Conservation (phyloP, 92 coral and sea anemone species). For the Scolanthus callimorphus region DNA sequence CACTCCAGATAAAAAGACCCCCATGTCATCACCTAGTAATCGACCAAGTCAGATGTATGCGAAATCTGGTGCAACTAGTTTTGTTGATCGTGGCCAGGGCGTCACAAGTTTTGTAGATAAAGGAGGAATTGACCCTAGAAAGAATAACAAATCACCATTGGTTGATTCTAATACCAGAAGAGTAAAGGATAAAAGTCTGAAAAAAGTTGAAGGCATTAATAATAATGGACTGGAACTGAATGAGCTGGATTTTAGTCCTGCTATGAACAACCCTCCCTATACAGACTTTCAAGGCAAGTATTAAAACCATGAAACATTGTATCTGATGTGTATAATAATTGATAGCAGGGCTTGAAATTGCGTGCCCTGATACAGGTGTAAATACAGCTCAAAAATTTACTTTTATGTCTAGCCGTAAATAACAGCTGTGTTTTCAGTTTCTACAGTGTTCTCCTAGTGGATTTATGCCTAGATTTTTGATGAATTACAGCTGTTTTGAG, state of each 20-base stretch:
- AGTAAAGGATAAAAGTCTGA: slow-evolving; percentile 11
- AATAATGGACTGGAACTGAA: slow-evolving; percentile 43
- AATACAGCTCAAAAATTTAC: too few relatives aligned
- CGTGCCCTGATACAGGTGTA: too few relatives aligned
- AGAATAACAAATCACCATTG: slow-evolving; percentile 24
- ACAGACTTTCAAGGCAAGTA: slow-evolving; percentile 96
- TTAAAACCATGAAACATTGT: too few relatives aligned
- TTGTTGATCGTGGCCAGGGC: slow-evolving; percentile 56
- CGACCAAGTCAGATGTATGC: slow-evolving; percentile 74
- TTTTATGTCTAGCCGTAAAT: too few relatives aligned
- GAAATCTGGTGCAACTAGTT: slow-evolving; percentile 61
- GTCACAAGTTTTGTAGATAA: slow-evolving; percentile 35
- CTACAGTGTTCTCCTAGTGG: too few relatives aligned
- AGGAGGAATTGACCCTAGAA: slow-evolving; percentile 30
- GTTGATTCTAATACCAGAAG: slow-evolving; percentile 30
- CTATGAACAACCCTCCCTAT: slow-evolving; percentile 63
- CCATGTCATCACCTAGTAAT: slow-evolving; percentile 9
- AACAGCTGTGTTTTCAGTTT: too few relatives aligned
- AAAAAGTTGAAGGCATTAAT: slow-evolving; percentile 22
- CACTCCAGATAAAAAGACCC: background rate
- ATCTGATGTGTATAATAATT: too few relatives aligned
- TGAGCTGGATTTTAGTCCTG: slow-evolving; percentile 39
- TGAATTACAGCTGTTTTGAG: too few relatives aligned
- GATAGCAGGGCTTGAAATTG: too few relatives aligned
- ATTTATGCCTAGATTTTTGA: too few relatives aligned